phyloP scores from a whole-genome alignment of 2,888 invertebrate genomes.

The Plagiodera versicolora region DNA sequence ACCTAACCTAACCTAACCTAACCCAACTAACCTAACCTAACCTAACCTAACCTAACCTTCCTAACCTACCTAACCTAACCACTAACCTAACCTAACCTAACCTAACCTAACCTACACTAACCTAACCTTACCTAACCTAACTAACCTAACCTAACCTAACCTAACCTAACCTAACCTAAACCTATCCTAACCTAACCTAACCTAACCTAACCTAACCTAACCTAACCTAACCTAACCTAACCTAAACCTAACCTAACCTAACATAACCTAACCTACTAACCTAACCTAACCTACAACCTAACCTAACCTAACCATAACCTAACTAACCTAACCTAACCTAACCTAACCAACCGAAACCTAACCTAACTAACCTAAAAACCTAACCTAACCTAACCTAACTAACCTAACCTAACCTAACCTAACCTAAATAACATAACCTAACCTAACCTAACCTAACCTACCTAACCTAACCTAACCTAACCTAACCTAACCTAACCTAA shows the following conservation, averaged over 20 bases:
- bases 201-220: slow-evolving; percentile 31
- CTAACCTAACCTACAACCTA: slow-evolving; percentile 32
- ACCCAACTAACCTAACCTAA: too few species aligned
- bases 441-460: not conserved
- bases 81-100: too few species aligned
- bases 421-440: not conserved
- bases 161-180: too few species aligned
- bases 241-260: slow-evolving; percentile 33
- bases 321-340: slow-evolving; percentile 29
- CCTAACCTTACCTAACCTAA: slow-evolving; percentile 7
- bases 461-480: not conserved
- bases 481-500: not conserved
- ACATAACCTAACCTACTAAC: too few species aligned
- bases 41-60: too few species aligned
- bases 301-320: slow-evolving; percentile 32
- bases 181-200: slow-evolving; percentile 25
- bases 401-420: not conserved
- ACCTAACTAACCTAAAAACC: slow-evolving; percentile 14
- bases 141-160: slow-evolving; percentile 10
- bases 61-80: too few species aligned
- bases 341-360: slow-evolving; percentile 19
- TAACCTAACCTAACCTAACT: slow-evolving; percentile 17
- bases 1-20: too few species aligned
- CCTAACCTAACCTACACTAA: slow-evolving; percentile 2
- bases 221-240: slow-evolving; percentile 29